Conservation (phyloP, 2,888 invertebrate species). For the Melieria crassipennis region DNA sequence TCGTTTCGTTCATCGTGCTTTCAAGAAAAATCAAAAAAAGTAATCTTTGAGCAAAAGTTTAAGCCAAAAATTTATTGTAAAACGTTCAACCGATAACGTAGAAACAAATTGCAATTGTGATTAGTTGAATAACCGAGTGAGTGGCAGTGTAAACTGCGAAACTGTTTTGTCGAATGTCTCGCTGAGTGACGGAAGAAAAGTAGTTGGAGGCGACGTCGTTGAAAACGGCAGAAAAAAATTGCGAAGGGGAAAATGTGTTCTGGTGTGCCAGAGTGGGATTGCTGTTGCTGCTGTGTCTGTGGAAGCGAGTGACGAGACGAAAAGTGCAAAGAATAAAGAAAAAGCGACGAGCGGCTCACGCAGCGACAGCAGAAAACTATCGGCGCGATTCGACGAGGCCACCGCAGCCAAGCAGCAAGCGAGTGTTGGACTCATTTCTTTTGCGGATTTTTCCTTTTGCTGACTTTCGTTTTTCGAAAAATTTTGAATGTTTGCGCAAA, state of each 20-base stretch:
- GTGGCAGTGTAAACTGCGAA: conserved; percentile 11
- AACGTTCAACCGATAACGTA: conserved; percentile 16
- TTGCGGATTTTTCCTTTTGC: too few species aligned
- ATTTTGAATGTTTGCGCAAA: conserved; percentile 18
- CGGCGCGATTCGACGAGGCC: conserved; percentile 38
- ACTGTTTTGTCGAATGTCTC: conserved; percentile 19
- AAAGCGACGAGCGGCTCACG: conserved; percentile 40
- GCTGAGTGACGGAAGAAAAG: conserved; percentile 36
- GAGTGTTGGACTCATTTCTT: too few species aligned
- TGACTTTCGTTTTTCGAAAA: neutral
- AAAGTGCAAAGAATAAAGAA: conserved; percentile 36
- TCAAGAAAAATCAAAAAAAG: conserved; percentile 36
- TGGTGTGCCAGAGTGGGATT: conserved; percentile 33
- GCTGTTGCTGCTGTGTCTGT: conserved; percentile 19
- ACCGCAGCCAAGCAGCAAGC: conserved; percentile 14
- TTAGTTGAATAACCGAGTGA: conserved; percentile 19
- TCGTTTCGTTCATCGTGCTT: conserved; percentile 43
- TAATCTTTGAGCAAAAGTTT: conserved; percentile 33
- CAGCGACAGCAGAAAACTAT: conserved; percentile 29
- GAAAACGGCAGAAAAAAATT: conserved; percentile 42
- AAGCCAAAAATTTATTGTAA: conserved; percentile 34
- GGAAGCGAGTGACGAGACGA: conserved; percentile 40
- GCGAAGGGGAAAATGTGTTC: conserved; percentile 38
- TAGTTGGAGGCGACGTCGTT: conserved; percentile 41
- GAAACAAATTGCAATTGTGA: conserved; percentile 15